A percentile compares a stretch with the other conserved stretches of the same genome.
Conservation (phyloP, 2,797 vertebrate genomes). For the Morus bassanus region DNA sequence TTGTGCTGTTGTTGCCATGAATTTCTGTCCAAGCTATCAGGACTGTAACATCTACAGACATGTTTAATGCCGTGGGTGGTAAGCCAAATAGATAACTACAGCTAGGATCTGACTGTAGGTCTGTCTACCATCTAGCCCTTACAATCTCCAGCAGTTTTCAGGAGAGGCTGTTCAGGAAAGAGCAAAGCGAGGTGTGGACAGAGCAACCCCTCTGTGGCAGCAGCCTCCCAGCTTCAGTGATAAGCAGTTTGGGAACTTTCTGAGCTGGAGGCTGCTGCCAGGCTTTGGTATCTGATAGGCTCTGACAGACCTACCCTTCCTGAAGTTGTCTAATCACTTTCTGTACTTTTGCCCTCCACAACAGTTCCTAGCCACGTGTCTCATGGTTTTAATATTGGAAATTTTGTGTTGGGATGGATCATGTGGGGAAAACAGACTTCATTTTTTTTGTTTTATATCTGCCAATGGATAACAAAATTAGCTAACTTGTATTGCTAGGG, state of each 20-base stretch:
- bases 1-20: background rate
- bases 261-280: background rate
- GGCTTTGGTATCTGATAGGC: background rate
- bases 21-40: background rate
- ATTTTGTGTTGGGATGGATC: background rate
- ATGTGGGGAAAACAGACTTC: background rate
- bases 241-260: background rate
- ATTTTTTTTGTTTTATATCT: background rate
- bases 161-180: background rate
- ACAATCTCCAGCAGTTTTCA: background rate
- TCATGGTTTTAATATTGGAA: background rate
- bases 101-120: background rate
- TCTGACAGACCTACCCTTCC: slow-evolving; percentile 5
- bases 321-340: background rate
- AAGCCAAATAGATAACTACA: background rate
- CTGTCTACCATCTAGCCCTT: background rate
- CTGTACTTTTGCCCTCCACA: slow-evolving; percentile 11
- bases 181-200: background rate
- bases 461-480: background rate
- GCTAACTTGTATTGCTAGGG: background rate
- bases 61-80: background rate
- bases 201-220: background rate
- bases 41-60: background rate
- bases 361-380: background rate
- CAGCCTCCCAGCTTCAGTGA: background rate